These are phyloP conservation scores for Caenorhabditis brenneri DNA, from an alignment of 1,140 invertebrate species.

Conservation along the genomic window DNA sequence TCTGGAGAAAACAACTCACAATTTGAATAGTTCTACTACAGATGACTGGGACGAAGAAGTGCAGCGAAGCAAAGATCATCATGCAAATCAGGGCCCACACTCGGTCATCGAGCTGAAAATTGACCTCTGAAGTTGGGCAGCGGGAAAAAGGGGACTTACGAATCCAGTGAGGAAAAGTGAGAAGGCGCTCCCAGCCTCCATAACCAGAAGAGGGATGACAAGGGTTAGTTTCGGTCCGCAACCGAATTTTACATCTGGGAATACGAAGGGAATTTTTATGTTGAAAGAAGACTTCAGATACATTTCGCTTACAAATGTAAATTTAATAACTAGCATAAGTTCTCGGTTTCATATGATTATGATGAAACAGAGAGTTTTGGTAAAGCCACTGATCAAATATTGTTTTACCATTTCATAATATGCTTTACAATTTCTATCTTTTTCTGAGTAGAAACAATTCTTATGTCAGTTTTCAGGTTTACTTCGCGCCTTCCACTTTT, in stretches of 20 bases:
- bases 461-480: too few species aligned
- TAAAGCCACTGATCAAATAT: too few species aligned
- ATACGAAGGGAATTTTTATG: too few species aligned
- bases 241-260: slow-evolving; percentile 27
- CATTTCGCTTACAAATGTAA: too few species aligned
- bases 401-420: too few species aligned
- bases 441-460: too few species aligned
- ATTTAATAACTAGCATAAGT: too few species aligned
- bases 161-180: slow-evolving; percentile 43
- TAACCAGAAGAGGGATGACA: slow-evolving; percentile 21
- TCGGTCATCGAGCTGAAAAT: slow-evolving; percentile 43
- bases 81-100: slow-evolving; percentile 38
- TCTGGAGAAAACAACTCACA: not conserved
- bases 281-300: too few species aligned
- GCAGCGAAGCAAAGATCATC: slow-evolving; percentile 46
- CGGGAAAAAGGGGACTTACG: not conserved
- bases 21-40: slow-evolving; percentile 52
- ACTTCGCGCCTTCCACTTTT: too few species aligned
- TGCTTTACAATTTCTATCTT: too few species aligned
- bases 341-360: too few species aligned
- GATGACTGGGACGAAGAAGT: slow-evolving; percentile 48
- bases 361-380: slow-evolving; percentile 14
- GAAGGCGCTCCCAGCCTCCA: slow-evolving; percentile 19
- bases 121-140: not conserved
- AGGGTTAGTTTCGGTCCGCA: not conserved